Conservation (phyloP, 2,888 invertebrate genomes). For the Iselma pallidipennis region DNA sequence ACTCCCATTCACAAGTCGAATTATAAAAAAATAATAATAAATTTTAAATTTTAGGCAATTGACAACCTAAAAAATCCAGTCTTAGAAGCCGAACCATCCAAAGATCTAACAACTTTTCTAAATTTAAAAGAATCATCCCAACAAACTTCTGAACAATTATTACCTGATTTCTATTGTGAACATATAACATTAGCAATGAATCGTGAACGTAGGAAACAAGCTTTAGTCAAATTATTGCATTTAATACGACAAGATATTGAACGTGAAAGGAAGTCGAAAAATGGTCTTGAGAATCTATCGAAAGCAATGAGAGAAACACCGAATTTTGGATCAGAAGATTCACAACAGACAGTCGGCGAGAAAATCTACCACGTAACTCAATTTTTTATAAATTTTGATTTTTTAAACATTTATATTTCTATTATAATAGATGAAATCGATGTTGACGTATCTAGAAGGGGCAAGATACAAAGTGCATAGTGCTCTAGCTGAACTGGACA, state of each 20-base stretch:
- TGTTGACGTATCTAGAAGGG: slow-evolving; percentile 90
- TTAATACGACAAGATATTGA: slow-evolving; percentile 87
- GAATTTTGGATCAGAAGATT: slow-evolving; percentile 83
- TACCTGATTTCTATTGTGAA: slow-evolving; percentile 95
- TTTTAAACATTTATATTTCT: neutral
- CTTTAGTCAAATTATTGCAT: slow-evolving; percentile 81
- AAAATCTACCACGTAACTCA: slow-evolving; percentile 85
- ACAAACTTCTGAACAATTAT: slow-evolving; percentile 73
- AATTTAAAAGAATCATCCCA: slow-evolving; percentile 69
- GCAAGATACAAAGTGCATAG: slow-evolving; percentile 86
- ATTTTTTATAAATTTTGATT: neutral
- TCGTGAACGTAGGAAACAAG: slow-evolving; percentile 83
- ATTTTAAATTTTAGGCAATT: slow-evolving; percentile 62
- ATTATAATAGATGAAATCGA: slow-evolving; percentile 79
- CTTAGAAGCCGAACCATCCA: slow-evolving; percentile 71
- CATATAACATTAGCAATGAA: slow-evolving; percentile 94
- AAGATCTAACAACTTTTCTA: slow-evolving; percentile 66
- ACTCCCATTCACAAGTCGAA: neutral
- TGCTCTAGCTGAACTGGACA: slow-evolving; percentile 80
- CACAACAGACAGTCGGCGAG: slow-evolving; percentile 88
- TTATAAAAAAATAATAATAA: neutral
- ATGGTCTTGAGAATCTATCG: slow-evolving; percentile 86
- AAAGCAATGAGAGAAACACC: slow-evolving; percentile 85
- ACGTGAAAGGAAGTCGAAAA: slow-evolving; percentile 84
- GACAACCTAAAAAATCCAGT: slow-evolving; percentile 72